Evolutionary conservation across 2,888 invertebrate genomes (phyloP), one percentile per base, ranked within the genome.

Genomic region (Carterocephalus palaemon): DNA sequence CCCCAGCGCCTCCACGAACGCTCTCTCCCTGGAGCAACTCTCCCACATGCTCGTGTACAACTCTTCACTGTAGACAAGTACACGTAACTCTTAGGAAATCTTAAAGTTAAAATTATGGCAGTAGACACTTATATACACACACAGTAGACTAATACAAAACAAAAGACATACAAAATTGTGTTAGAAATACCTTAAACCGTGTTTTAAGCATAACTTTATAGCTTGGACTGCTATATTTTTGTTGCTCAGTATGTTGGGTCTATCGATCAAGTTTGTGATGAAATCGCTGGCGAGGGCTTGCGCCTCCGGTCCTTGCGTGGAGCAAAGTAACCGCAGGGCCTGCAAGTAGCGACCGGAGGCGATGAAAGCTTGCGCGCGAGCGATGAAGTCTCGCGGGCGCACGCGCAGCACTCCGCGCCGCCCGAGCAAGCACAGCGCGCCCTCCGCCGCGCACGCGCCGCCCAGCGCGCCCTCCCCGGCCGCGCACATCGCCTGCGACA

Each of bases 381-480:
- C 74, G 80, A 89, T 65, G 75, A 91, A 15, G 79, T 89, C 83
- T 83, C 94, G 54, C 77, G 89, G 73, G 76, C 91, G 46, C 73
- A 90, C 82, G 88, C 93, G 57, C 42, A 92, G 90, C 31, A 93
- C 82, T 52, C 92, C 93, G 7, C 89, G 88, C 1, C 84, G 75
- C 32, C 89, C 90, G 2, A 92, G 85, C 17, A 90, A 70, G 2
- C 88, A 83, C 29, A 91, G 84, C 16, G 88, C 82, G 15, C 89
- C 88, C 34, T 90, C 90, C 2, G 87, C 69, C 58, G 75, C 74
- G 53, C 77, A 73, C 1, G 76, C 78, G 19, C 88, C 87, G 1
- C 80, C 87, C 13, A 87, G 56, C 0, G 90, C 90, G 58, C 88
- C 88, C 2, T 82, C 87, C 0, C 90, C 90, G 0, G 90, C 90